A percentile compares a stretch with the other conserved stretches of the same genome.
phyloP scores from a whole-genome alignment of 2,797 vertebrate species.

The Sebastes alutus region DNA sequence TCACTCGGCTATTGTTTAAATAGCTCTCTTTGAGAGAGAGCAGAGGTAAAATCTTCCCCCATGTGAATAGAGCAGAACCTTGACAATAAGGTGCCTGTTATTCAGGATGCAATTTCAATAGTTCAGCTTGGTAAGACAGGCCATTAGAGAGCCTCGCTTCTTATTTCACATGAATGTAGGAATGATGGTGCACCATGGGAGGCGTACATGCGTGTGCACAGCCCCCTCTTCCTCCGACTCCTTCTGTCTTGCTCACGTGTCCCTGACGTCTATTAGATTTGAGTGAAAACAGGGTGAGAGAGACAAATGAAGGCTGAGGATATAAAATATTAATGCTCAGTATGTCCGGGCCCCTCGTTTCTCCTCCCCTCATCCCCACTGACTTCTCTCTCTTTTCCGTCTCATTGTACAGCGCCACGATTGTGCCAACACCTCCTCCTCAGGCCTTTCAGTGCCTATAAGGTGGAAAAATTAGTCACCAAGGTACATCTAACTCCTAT shows the following conservation, averaged over 20 bases:
- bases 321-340: conserved; percentile 68
- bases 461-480: conserved; percentile 43
- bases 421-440: background rate
- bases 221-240: background rate
- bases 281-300: conserved; percentile 49
- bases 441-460: conserved; percentile 7
- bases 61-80: conserved; percentile 12
- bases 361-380: conserved; percentile 13
- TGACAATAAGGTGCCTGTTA: conserved; percentile 18
- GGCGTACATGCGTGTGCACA: background rate
- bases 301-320: conserved; percentile 57
- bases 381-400: conserved; percentile 26
- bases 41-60: background rate
- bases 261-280: conserved; percentile 47
- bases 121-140: conserved; percentile 21
- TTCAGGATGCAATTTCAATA: conserved; percentile 21
- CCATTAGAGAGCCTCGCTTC: background rate
- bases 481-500: conserved; percentile 42
- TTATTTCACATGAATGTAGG: conserved; percentile 11
- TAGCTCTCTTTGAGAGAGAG: background rate
- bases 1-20: conserved; percentile 3
- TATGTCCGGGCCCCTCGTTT: conserved; percentile 44
- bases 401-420: conserved; percentile 13
- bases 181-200: conserved; percentile 1
- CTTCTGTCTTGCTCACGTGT: conserved; percentile 8